Conservation (phyloP, 2,113 vertebrate species). For the Podocnemis expansa region DNA sequence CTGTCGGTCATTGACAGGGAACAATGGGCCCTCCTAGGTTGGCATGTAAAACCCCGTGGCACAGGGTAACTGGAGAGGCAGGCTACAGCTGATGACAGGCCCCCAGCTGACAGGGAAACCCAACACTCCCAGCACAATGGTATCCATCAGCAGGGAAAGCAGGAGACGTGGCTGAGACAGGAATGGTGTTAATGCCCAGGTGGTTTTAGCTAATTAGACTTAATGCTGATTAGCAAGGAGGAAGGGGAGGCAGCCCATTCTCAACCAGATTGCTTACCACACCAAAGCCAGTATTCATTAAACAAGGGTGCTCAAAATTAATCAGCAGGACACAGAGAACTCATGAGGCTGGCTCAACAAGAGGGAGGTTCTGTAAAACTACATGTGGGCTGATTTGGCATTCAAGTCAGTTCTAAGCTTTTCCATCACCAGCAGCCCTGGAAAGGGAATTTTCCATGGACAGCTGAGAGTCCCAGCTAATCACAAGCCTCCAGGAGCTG, state of each 20-base stretch:
- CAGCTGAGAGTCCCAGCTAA: not conserved
- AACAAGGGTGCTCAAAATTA: not conserved
- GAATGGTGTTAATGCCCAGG: not conserved
- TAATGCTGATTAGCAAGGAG: not conserved
- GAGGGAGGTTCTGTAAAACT: not conserved
- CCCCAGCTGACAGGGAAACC: not conserved
- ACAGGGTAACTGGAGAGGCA: not conserved
- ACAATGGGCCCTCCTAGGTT: not conserved
- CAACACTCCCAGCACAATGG: not conserved
- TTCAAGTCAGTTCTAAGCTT: not conserved
- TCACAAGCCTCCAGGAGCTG: not conserved
- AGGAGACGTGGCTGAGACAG: not conserved
- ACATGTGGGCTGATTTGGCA: too few species aligned
- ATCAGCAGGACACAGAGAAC: not conserved
- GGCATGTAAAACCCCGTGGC: not conserved
- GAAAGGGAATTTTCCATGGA: not conserved
- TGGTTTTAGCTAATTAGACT: conserved; percentile 23
- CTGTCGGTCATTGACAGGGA: not conserved
- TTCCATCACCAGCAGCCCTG: not conserved
- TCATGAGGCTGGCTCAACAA: not conserved
- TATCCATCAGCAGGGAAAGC: not conserved
- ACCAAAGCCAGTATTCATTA: not conserved
- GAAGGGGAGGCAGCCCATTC: not conserved
- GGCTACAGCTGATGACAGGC: not conserved
- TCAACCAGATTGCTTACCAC: not conserved